Base-by-base conservation (phyloP, 35 echinoderm and acorn worm genomes). In the Heliocidaris erythrogramma region DNA sequence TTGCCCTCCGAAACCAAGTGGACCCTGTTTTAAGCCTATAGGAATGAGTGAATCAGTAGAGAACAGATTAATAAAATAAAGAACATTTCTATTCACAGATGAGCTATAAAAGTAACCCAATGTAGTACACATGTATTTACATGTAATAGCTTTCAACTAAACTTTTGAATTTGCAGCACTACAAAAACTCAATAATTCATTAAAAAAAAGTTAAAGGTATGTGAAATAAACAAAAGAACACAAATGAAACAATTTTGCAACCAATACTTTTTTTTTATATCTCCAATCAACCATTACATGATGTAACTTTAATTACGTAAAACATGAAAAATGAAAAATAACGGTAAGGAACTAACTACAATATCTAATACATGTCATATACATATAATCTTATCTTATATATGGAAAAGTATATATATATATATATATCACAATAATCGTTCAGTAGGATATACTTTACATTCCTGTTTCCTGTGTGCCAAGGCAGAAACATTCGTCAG, bases 351-450 rank as follows among this genome's bases (percentile, higher is more conserved):
- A n/a, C 65, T 27, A 78, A 78, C 65, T 78, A 78, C 65, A 78
- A 18, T 78, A 78, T 78, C 27, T 21, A 78, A 78, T 78, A 78
- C 65, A 78, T 27, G 65, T 78, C 65, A 78, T 78, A 24, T 78
- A 78, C 65, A 78, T 78, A 78, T 27, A 78, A n/a, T n/a, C 27
- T 27, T 78, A 78, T 78, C 65, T 27, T 78, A 24, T 78, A 78
- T 78, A 78, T 78, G 21, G 65, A 78, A 14, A 56, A 78, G 27
- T 21, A 78, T 27, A 78, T 27, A 8, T 4, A 69, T 65, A 69
- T 69, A 69, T 78, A 78, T 78, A 78, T 78, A n/a, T 78, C 65
- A 78, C 65, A 78, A 78, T 78, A 78, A n/a, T 78, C 65, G n/a
- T 78, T 78, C 65, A 78, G 8, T 27, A 78, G 27, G 17, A 78